A percentile compares a stretch with the other conserved stretches of the same genome.
phyloP scores from a whole-genome alignment of 2,797 vertebrate species.

The Artibeus lituratus region DNA sequence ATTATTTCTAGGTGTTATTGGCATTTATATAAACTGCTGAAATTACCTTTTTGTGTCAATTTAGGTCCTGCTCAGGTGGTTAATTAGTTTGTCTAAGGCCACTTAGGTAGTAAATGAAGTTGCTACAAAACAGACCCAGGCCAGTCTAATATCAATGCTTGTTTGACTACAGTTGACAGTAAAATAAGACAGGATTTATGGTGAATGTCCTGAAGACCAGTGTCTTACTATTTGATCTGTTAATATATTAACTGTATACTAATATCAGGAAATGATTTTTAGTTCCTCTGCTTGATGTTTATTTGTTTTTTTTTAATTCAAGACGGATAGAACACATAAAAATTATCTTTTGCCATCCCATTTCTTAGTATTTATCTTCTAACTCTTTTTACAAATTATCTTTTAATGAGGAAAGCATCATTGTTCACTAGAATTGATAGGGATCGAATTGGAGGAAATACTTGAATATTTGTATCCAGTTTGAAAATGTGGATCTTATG shows the following conservation, averaged over 20 bases:
- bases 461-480: background rate
- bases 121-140: background rate
- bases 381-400: background rate
- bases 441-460: background rate
- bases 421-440: background rate
- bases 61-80: background rate
- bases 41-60: background rate
- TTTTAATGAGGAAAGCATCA: background rate
- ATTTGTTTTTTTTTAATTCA: background rate
- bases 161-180: background rate
- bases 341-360: background rate
- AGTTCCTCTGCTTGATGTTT: background rate
- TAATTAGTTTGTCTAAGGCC: background rate
- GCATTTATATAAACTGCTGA: background rate
- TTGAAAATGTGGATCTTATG: background rate
- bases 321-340: background rate
- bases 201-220: background rate
- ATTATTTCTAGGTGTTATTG: background rate
- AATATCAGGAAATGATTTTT: background rate
- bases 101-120: background rate
- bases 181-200: background rate
- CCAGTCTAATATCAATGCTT: background rate
- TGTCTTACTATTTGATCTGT: background rate
- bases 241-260: background rate
- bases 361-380: background rate